Base-by-base conservation (phyloP, 2,888 invertebrate genomes). In the Clunio marinus region DNA sequence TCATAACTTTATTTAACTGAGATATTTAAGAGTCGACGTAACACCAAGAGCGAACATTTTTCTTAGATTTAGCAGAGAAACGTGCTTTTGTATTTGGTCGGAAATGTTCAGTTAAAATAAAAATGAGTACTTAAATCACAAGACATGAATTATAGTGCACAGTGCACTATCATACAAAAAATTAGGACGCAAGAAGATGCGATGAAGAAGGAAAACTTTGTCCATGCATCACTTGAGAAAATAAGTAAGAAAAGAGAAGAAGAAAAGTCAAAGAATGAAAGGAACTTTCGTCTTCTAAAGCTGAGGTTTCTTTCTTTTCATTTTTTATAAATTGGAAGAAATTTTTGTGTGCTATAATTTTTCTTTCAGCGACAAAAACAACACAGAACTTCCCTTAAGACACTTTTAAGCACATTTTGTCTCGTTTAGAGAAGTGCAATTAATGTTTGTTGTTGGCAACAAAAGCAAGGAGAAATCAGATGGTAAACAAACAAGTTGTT, bases 101-200 rank as follows among this genome's bases (percentile, higher is more conserved):
- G 17, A 17, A 22, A 51, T 41, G 17, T 51, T 51, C 2, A n/a
- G 41, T 41, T 41, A 10, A 15, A 41, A 41, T 51, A 51, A 32
- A 32, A 51, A 51, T n/a, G 51, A 51, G 51, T 51, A 22, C 51
- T 51, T 51, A 51, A 51, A 51, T 51, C 51, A 51, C 22, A 51
- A 17, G 51, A 51, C 51, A 51, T 20, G 51, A 51, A 51, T 51
- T 51, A 51, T 51, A 22, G 51, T 51, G 51, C 51, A 41, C 41
- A 22, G 51, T 51, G 51, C 51, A 41, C 41, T 41, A 41, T 41
- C 41, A 41, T 15, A 51, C 51, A 51, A 22, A 51, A n/a, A 51
- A 51, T 51, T 51, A 51, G 51, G 22, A 51, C 51, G 13, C 10
- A 22, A 13, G 4, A 22, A 8, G 51, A 51, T 51, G 51, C 2